Evolutionary conservation across 2,797 vertebrate species (phyloP).

Genomic region (Streptopelia turtur): DNA sequence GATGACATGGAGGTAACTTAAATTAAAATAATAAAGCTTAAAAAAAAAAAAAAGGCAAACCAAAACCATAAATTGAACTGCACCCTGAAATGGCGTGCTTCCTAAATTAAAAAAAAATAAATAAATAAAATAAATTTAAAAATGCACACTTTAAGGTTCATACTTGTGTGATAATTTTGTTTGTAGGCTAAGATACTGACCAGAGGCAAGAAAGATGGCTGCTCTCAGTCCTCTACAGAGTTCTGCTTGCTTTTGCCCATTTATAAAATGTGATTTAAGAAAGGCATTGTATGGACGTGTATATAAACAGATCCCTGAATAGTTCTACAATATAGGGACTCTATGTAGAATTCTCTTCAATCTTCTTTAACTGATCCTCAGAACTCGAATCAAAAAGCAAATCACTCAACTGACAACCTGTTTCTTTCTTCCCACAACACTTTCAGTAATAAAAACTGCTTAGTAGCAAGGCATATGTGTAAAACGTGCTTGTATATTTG

Average conservation of each 20-base stretch:
- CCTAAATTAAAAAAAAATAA: not conserved
- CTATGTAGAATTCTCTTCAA: not conserved
- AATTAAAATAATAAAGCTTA: not conserved
- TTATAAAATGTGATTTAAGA: not conserved
- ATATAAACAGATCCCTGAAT: fast-evolving
- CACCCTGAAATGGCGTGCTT: not conserved
- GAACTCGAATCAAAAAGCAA: not conserved
- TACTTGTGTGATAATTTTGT: not conserved
- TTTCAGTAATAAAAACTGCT: not conserved
- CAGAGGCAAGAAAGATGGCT: not conserved
- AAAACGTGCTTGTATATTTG: not conserved
- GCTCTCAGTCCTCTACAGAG: not conserved
- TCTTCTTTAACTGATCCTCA: not conserved
- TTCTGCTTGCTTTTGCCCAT: not conserved
- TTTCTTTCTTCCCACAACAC: not conserved
- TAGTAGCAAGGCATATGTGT: not conserved
- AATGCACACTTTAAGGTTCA: not conserved
- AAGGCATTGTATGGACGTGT: not conserved
- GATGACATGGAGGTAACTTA: not conserved
- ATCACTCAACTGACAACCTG: not conserved
- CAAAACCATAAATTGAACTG: not conserved
- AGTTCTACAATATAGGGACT: fast-evolving
- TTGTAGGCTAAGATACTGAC: not conserved
- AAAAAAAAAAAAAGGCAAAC: not conserved
- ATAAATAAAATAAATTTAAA: not conserved